Evolutionary conservation across 2,797 vertebrate genomes (phyloP), one percentile per base, ranked within the genome.

Genomic region (Tragopan temminckii): DNA sequence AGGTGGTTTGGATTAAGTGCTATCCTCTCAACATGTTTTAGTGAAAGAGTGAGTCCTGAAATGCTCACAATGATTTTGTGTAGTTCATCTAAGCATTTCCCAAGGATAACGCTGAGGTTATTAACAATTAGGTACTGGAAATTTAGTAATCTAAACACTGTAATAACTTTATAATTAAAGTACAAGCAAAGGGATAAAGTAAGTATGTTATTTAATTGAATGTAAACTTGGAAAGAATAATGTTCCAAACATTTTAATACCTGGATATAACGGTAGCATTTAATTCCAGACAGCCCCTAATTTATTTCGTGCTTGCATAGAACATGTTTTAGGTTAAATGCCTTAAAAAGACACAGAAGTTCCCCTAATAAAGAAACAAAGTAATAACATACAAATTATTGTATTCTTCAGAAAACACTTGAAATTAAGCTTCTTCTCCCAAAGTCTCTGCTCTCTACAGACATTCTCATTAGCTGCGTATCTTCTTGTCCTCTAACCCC

Each of bases 111-210:
- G 20, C 16, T 31, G 72, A 87, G n/a, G 70, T 89, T 80, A 82
- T 64, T 82, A 92, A 85, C 45, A 76, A 62, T 36, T 61, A 83
- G 27, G 18, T 62, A 74, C 31, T 5, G 13, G 50, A 52, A 2
- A 80, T 43, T 27, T 86, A 88, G 13, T 45, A 68, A 90, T 76
- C 70, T 33, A 89, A 93, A 77, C 24, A 78, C 16, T 69, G 5
- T 42, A 80, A 78, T 24, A 89, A 50, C 13, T 85, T 75, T 43
- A 72, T 42, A 78, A 80, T 62, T 75, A 80, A 94, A 89, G 92
- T 59, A 31, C 24, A 89, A 88, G 75, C 45, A 85, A 8, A 20
- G 23, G 16, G 75, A 25, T 72, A 87, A 89, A 92, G 92, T 48
- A 2, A 48, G 11, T 52, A 42, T 20, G 4, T n/a, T 70, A 68